Evolutionary conservation across 2,797 vertebrate genomes (phyloP).

Genomic region (Epinephelus awoara): DNA sequence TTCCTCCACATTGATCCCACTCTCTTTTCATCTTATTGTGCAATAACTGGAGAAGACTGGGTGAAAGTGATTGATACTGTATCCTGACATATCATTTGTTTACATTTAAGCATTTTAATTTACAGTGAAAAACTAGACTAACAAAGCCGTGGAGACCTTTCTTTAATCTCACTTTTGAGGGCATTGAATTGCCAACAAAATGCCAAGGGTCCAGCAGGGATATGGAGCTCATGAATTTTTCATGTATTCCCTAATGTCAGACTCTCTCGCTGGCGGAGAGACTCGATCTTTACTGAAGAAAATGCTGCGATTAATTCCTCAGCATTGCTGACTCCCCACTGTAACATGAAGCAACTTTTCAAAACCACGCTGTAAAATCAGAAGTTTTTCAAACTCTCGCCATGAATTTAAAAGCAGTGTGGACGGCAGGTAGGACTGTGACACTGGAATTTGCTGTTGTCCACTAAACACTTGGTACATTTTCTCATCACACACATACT

Average conservation of each 20-base stretch:
- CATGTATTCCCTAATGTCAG: slow-evolving; percentile 66
- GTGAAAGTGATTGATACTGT: slow-evolving; percentile 2
- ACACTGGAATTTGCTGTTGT: neutral
- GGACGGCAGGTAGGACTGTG: neutral
- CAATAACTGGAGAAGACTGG: neutral
- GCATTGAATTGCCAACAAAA: slow-evolving; percentile 62
- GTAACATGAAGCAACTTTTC: slow-evolving; percentile 20
- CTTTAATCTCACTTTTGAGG: slow-evolving; percentile 49
- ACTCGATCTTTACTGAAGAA: slow-evolving; percentile 45
- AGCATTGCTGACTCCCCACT: slow-evolving; percentile 27
- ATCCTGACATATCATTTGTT: slow-evolving; percentile 2
- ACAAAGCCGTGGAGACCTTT: slow-evolving; percentile 9
- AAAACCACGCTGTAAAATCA: slow-evolving; percentile 36
- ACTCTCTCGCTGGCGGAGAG: slow-evolving; percentile 40
- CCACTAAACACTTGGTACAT: neutral
- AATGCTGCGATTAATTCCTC: slow-evolving; percentile 58
- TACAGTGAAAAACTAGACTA: neutral
- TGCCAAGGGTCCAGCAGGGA: slow-evolving; percentile 60
- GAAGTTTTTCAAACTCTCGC: neutral
- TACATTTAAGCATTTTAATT: slow-evolving; percentile 21
- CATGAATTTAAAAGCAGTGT: slow-evolving; percentile 11
- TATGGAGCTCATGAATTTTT: slow-evolving; percentile 67
- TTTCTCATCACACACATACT: neutral
- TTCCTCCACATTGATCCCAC: neutral
- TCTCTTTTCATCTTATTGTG: neutral